Conservation (phyloP, 2,888 invertebrate species). For the Arrhopalites spinosus region DNA sequence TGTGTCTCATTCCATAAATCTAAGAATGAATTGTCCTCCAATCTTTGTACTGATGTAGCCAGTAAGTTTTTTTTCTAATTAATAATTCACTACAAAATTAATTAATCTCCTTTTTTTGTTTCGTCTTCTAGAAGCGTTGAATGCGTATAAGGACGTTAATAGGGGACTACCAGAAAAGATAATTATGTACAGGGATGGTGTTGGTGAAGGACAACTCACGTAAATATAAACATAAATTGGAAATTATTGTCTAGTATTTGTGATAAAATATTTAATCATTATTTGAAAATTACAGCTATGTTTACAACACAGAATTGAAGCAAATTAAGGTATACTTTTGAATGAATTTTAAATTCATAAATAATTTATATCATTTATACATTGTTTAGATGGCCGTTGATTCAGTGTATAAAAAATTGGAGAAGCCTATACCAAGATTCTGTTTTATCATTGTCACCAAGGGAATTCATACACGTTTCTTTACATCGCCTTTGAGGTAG, state of each 20-base stretch:
- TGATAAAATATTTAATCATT: too few species aligned
- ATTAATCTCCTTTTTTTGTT: neutral
- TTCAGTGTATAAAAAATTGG: neutral
- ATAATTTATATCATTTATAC: neutral
- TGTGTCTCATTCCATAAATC: conserved; percentile 32
- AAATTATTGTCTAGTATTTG: too few species aligned
- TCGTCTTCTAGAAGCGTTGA: conserved; percentile 60
- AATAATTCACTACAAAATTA: neutral
- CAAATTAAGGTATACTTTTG: conserved; percentile 45
- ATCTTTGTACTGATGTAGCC: conserved; percentile 31
- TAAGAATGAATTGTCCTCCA: conserved; percentile 34
- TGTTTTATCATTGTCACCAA: conserved; percentile 87
- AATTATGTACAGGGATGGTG: conserved; percentile 88
- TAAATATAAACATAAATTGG: too few species aligned
- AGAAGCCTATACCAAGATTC: conserved; percentile 59
- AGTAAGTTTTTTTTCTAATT: conserved; percentile 36
- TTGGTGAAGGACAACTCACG: conserved; percentile 87
- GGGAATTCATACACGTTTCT: conserved; percentile 68
- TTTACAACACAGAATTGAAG: conserved; percentile 76
- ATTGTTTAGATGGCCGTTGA: conserved; percentile 7
- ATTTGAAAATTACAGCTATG: too few species aligned
- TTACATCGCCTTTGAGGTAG: too few species aligned
- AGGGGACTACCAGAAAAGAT: conserved; percentile 70
- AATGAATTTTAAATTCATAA: neutral
- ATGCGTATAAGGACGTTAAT: conserved; percentile 63